phyloP scores from a whole-genome alignment of 2,888 invertebrate genomes.

The Ypsolopha scabrella region DNA sequence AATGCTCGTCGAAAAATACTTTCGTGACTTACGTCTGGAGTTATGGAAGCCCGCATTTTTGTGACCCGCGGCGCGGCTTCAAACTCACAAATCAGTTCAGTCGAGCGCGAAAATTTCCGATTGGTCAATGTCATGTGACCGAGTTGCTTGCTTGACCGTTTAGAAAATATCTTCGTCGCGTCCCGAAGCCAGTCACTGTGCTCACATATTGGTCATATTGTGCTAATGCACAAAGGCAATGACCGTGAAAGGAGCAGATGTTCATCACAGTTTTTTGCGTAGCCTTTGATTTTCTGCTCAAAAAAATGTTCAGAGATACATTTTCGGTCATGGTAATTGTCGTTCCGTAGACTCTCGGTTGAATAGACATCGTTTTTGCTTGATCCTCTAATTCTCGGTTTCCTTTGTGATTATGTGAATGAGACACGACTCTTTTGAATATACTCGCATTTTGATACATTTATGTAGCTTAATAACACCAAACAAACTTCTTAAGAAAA shows the following conservation, averaged over 20 bases:
- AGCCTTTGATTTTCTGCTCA: constrained; percentile 11
- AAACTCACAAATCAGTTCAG: constrained; percentile 44
- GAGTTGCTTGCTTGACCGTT: constrained; percentile 13
- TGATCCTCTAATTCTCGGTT: too few relatives aligned
- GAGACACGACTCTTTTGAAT: too few relatives aligned
- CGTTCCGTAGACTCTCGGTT: background rate
- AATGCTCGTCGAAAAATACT: constrained; percentile 54
- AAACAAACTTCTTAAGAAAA: too few relatives aligned
- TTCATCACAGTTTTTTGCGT: constrained; percentile 8
- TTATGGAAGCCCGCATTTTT: constrained; percentile 50
- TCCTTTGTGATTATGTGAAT: too few relatives aligned
- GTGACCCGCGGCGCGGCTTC: constrained; percentile 19
- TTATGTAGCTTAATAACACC: too few relatives aligned
- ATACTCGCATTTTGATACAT: too few relatives aligned
- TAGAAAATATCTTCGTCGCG: too few relatives aligned
- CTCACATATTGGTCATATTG: background rate
- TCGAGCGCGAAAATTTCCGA: constrained; percentile 23
- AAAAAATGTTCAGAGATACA: constrained; percentile 6
- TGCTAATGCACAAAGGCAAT: constrained; percentile 4
- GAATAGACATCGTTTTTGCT: background rate
- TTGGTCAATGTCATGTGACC: constrained; percentile 24
- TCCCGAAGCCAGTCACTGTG: background rate
- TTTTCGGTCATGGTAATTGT: background rate
- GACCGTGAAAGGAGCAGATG: constrained; percentile 7
- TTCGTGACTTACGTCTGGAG: constrained; percentile 53